Percentiles rank a stretch among this genome's conserved stretches.
Conservation (phyloP, 2,113 vertebrate genomes). For the Typhlomys cinereus region DNA sequence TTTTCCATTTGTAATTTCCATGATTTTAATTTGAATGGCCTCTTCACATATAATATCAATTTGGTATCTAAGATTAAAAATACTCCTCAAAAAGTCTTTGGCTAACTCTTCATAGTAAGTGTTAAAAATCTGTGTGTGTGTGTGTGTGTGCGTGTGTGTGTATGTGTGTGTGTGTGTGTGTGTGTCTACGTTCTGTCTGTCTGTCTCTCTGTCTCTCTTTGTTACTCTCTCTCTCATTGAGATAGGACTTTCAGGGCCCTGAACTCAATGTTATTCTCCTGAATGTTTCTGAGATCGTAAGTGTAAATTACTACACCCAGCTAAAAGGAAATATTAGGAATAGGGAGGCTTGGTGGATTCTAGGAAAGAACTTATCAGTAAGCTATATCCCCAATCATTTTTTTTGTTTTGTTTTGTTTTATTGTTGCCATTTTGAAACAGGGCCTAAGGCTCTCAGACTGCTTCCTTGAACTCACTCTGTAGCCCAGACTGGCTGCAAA, state of each 20-base stretch:
- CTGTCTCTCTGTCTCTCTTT: background rate
- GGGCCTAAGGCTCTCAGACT: background rate
- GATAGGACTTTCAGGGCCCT: background rate
- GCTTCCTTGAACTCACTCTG: background rate
- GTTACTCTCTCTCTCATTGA: too few relatives aligned
- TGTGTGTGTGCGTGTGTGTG: too few relatives aligned
- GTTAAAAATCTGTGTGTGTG: conserved; percentile 13
- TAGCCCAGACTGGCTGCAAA: background rate
- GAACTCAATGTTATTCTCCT: background rate
- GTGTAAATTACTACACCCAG: background rate
- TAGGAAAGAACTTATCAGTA: background rate
- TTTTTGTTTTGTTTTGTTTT: background rate
- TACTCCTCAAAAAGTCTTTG: background rate
- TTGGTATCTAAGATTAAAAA: background rate
- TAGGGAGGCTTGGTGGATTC: too few relatives aligned
- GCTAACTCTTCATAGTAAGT: conserved; percentile 25
- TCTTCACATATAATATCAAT: conserved; percentile 41
- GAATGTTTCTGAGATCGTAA: background rate
- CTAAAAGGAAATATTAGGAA: background rate
- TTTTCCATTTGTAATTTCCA: conserved; percentile 51
- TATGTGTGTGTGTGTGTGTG: too few relatives aligned
- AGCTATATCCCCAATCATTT: background rate
- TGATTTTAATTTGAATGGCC: conserved; percentile 27
- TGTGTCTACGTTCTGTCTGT: background rate
- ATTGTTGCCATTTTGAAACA: background rate